These are phyloP conservation scores for Diadema setosum DNA, from an alignment of 35 echinoderm and acorn worm species.

Conservation along the genomic window DNA sequence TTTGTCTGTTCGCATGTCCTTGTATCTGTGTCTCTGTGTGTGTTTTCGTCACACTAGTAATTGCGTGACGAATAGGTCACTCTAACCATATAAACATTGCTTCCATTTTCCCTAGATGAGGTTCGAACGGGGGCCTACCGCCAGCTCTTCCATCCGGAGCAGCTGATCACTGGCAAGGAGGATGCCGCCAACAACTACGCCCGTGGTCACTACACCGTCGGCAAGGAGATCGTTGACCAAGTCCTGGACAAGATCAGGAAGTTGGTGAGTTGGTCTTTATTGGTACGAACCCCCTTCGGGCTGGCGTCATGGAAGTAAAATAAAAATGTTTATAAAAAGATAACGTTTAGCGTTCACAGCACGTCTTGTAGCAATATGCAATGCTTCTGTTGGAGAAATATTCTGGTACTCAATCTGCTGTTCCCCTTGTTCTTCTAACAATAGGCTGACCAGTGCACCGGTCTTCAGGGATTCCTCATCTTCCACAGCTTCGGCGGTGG, in stretches of 20 bases:
- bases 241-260: slow-evolving; percentile 48
- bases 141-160: slow-evolving; percentile 47
- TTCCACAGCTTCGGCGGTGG: slow-evolving; percentile 70
- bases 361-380: neutral
- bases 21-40: neutral
- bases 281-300: neutral
- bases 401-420: neutral
- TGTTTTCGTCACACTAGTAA: neutral
- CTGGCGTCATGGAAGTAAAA: neutral
- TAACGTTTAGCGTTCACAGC: neutral
- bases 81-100: neutral
- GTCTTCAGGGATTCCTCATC: slow-evolving; percentile 66
- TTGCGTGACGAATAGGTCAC: neutral
- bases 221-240: slow-evolving; percentile 25
- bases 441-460: slow-evolving; percentile 23
- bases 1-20: too few species aligned
- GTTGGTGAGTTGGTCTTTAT: neutral
- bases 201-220: slow-evolving; percentile 45
- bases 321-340: neutral
- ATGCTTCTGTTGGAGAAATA: neutral
- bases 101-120: neutral
- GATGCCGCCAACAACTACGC: slow-evolving; percentile 54
- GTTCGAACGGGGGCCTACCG: slow-evolving; percentile 4
- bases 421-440: neutral
- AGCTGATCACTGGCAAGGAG: slow-evolving; percentile 46